These are phyloP conservation scores for Luffia ferchaultella DNA, from an alignment of 2,888 invertebrate genomes.

Conservation along the genomic window DNA sequence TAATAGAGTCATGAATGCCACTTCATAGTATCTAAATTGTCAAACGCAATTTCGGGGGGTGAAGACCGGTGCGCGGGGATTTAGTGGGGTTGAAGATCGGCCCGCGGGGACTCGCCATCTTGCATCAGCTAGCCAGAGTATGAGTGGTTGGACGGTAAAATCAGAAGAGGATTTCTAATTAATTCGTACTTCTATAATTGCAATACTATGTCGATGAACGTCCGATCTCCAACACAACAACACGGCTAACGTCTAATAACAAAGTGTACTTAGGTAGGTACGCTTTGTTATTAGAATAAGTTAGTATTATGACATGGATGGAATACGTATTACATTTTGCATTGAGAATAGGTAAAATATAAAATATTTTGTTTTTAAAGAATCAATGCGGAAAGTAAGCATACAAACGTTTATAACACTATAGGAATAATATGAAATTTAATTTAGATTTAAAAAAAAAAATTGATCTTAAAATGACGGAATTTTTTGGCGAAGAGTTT, in stretches of 20 bases:
- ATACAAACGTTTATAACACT: not conserved
- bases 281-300: not conserved
- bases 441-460: not conserved
- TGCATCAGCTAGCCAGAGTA: no score
- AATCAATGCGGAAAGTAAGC: not conserved
- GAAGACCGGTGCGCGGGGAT: no score
- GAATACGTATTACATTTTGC: not conserved
- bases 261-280: not conserved
- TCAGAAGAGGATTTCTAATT: not conserved
- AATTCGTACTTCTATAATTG: not conserved
- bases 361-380: not conserved
- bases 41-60: no score
- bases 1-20: no score
- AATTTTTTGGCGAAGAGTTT: not conserved
- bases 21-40: no score
- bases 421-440: not conserved
- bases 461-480: not conserved
- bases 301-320: not conserved
- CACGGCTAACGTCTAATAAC: not conserved
- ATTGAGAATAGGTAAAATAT: not conserved
- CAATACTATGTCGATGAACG: not conserved
- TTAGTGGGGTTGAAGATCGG: no score
- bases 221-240: not conserved
- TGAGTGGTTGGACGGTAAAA: not conserved
- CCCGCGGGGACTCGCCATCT: no score